Conservation (phyloP, 2,797 vertebrate species). For the Phalanger gymnotis region DNA sequence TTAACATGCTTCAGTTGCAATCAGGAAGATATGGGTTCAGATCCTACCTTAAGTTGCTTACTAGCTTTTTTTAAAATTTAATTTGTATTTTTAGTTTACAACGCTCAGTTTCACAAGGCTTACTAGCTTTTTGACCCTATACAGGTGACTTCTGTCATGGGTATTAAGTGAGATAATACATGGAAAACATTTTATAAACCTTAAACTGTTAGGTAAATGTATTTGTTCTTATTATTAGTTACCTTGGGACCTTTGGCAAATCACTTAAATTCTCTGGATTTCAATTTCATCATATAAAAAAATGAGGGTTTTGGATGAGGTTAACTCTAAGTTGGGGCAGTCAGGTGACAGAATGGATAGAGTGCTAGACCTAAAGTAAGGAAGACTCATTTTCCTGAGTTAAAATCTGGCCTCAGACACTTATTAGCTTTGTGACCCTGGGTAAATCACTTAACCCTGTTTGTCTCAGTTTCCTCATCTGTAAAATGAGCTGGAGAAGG, state of each 20-base stretch:
- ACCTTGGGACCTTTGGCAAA: background rate
- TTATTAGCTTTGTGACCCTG: background rate
- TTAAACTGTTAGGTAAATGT: background rate
- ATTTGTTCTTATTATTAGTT: background rate
- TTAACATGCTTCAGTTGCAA: background rate
- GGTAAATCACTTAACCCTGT: background rate
- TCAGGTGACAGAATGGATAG: background rate
- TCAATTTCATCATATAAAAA: background rate
- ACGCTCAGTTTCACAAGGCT: too few relatives aligned
- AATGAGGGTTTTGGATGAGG: background rate
- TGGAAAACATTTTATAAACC: background rate
- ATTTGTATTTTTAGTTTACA: too few relatives aligned
- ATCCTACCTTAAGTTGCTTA: background rate
- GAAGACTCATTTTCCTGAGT: background rate
- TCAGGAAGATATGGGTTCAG: background rate
- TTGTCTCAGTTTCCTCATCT: background rate
- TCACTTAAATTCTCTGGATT: background rate
- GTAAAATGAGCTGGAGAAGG: background rate
- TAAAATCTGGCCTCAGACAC: background rate
- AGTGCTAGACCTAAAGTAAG: background rate
- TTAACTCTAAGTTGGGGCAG: background rate
- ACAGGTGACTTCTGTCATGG: background rate
- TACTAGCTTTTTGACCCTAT: background rate
- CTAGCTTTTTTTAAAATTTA: background rate
- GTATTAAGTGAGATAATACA: background rate